Conservation (phyloP, 2,113 vertebrate species). For the Picathartes gymnocephalus region DNA sequence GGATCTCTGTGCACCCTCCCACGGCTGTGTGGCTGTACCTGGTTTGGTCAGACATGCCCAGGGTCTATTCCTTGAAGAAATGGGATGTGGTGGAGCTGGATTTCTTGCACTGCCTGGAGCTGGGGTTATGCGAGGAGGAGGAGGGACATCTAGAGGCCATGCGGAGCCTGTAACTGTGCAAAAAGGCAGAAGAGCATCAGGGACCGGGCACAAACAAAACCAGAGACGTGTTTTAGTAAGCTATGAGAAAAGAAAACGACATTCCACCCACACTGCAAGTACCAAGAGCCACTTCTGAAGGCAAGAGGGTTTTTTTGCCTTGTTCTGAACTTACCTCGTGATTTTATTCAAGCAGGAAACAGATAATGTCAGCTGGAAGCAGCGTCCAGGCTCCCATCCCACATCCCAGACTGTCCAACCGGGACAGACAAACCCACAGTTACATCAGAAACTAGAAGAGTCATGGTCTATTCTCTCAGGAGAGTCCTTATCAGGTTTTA, state of each 20-base stretch:
- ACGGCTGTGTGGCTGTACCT: conserved; percentile 21
- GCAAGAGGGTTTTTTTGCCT: not conserved
- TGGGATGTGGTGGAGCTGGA: conserved; percentile 16
- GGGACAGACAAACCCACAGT: not conserved
- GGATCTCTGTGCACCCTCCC: rapidly evolving
- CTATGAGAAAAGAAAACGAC: rapidly evolving
- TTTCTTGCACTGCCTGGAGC: conserved; percentile 64
- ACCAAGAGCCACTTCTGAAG: not conserved
- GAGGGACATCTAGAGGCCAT: conserved; percentile 65
- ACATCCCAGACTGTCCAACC: rapidly evolving
- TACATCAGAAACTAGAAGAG: not conserved
- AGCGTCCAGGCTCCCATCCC: rapidly evolving
- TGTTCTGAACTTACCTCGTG: not conserved
- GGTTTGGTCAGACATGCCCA: not conserved
- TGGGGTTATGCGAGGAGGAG: conserved; percentile 34
- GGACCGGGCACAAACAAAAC: not conserved
- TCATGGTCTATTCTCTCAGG: rapidly evolving
- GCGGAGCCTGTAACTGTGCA: conserved; percentile 67
- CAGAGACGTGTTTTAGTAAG: not conserved
- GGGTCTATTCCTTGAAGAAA: conserved; percentile 20
- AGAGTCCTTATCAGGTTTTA: not conserved
- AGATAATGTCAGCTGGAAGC: not conserved
- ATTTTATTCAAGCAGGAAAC: not conserved
- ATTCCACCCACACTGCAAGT: not conserved
- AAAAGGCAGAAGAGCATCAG: conserved; percentile 24